These are phyloP conservation scores for Psophia crepitans DNA, from an alignment of 2,113 vertebrate species.

Conservation along the genomic window DNA sequence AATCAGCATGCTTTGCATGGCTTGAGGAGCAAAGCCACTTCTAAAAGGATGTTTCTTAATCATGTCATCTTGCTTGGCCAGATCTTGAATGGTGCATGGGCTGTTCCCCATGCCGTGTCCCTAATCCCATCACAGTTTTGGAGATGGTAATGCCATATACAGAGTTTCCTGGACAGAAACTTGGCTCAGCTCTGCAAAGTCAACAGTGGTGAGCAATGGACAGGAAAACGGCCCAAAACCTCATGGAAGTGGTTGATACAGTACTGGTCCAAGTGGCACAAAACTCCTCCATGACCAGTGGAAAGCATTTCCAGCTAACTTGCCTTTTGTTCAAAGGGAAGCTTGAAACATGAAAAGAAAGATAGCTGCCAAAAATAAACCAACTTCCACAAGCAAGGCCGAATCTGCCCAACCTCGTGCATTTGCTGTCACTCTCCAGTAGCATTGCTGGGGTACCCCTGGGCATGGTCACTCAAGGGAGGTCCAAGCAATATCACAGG, in stretches of 20 bases:
- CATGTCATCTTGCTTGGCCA: not conserved
- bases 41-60: not conserved
- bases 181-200: not conserved
- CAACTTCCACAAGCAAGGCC: not conserved
- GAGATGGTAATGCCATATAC: not conserved
- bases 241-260: not conserved
- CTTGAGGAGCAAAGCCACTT: not conserved
- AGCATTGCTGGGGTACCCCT: not conserved
- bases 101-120: not conserved
- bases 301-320: not conserved
- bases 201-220: rapidly evolving
- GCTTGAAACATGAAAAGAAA: not conserved
- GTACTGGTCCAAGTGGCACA: no score
- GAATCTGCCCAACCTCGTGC: not conserved
- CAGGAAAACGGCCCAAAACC: not conserved
- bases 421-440: not conserved
- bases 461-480: not conserved
- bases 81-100: not conserved
- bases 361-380: not conserved
- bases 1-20: not conserved
- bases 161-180: not conserved
- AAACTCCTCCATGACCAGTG: not conserved
- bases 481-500: not conserved
- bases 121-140: not conserved
- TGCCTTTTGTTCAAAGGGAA: not conserved